Conservation (phyloP, 2,113 vertebrate species). For the Dipodomys spectabilis region DNA sequence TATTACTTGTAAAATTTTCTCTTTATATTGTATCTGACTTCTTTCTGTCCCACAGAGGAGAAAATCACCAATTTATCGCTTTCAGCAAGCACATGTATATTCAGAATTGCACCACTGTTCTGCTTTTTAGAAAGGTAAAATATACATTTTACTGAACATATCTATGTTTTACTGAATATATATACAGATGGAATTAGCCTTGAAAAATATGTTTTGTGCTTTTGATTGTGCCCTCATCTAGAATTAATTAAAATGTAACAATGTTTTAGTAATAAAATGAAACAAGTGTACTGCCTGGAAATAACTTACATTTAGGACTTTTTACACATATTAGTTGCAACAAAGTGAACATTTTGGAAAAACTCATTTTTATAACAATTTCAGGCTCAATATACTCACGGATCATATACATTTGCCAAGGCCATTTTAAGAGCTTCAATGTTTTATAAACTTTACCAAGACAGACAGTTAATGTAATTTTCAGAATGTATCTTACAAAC, state of each 20-base stretch:
- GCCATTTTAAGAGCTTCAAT: constrained; percentile 3
- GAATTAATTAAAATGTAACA: constrained; percentile 56
- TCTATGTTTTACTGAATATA: background rate
- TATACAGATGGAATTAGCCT: constrained; percentile 14
- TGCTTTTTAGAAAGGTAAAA: constrained; percentile 64
- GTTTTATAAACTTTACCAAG: constrained; percentile 31
- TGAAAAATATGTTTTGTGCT: constrained; percentile 20
- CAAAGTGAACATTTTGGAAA: background rate
- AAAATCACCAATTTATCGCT: constrained; percentile 73
- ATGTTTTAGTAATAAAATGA: background rate
- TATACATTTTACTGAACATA: background rate
- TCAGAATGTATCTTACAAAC: constrained; percentile 34
- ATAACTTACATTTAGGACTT: background rate
- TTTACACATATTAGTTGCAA: background rate
- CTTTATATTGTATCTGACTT: constrained; percentile 75
- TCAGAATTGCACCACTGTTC: constrained; percentile 43
- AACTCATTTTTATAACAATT: constrained; percentile 44
- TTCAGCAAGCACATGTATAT: constrained; percentile 71
- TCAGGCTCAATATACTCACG: background rate
- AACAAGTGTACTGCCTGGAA: background rate
- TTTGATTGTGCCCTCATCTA: background rate
- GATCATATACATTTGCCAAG: background rate
- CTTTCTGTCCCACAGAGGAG: constrained; percentile 72
- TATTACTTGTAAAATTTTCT: constrained; percentile 76
- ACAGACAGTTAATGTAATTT: background rate